Base-by-base conservation (phyloP, 2,113 vertebrate species). In the Trochalopteron elliotii region DNA sequence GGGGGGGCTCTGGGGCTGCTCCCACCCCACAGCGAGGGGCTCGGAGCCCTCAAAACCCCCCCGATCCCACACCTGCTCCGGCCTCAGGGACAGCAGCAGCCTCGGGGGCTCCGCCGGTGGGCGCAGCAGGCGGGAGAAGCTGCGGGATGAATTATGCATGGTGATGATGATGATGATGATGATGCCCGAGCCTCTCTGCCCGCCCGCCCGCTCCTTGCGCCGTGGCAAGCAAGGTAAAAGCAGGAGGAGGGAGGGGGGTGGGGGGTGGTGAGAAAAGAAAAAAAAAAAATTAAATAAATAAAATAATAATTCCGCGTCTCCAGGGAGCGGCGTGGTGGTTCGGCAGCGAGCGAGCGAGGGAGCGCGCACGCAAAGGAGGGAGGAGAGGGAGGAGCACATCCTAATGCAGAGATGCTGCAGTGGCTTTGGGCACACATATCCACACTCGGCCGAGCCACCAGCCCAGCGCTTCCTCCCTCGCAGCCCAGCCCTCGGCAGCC, bases 341-440 rank as follows among this genome's bases (percentile, higher is more conserved):
- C 96, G 98, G 96, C 97, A 91, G 94, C 82, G 92, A 92, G 94
- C 89, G 74, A 95, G 93, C 94, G 96, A 15, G 96, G 92, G 94
- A 95, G 93, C 94, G 96, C 95, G 94, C 94, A 89, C 77, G 96
- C 94, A 72, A 93, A 93, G 93, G 96, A 90, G 94, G 93, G 93
- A 96, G 89, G 93, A 94, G 95, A 97, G 98, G 98, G 98, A 98
- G 97, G 98, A 98, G 98, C 98, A 97, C 98, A 98, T 98, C 97
- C 96, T 98, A 97, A 98, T 98, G 98, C 98, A 96, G 98, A 98
- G 98, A 98, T 97, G 98, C 98, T 98, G 98, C 98, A 98, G 98
- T 96, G 98, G 97, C 97, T 97, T 68, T 16, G 96, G 97, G 96
- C 97, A 80, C 95, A 96, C 95, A 94, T 95, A 96, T 21, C 93